These are phyloP conservation scores for Flexamia atlantica DNA, from an alignment of 2,888 invertebrate species.

Conservation along the genomic window DNA sequence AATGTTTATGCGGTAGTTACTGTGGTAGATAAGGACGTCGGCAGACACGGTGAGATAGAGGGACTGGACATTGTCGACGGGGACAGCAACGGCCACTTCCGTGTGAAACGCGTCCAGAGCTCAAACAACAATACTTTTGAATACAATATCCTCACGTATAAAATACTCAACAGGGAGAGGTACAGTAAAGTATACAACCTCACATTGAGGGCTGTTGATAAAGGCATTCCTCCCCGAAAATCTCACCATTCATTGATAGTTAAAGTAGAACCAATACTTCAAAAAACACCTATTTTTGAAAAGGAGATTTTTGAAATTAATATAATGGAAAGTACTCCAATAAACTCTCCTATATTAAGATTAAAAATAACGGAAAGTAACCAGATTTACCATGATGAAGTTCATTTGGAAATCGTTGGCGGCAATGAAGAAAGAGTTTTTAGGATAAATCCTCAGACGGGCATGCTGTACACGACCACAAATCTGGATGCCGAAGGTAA, in stretches of 20 bases:
- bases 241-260: slow-evolving; percentile 8
- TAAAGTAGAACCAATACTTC: neutral
- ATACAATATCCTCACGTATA: slow-evolving; percentile 42
- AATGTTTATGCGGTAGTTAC: slow-evolving; percentile 43
- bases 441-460: slow-evolving; percentile 50
- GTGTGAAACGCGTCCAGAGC: slow-evolving; percentile 76
- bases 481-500: slow-evolving; percentile 51
- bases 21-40: slow-evolving; percentile 68
- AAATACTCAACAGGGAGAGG: slow-evolving; percentile 45
- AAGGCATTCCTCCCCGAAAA: slow-evolving; percentile 38
- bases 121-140: slow-evolving; percentile 74
- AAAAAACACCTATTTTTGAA: slow-evolving; percentile 48
- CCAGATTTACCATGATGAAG: neutral
- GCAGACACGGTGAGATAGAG: slow-evolving; percentile 45
- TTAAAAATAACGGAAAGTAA: slow-evolving; percentile 35
- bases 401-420: slow-evolving; percentile 58
- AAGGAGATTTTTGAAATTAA: slow-evolving; percentile 55
- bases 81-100: slow-evolving; percentile 41
- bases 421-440: slow-evolving; percentile 45
- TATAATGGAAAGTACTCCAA: slow-evolving; percentile 44
- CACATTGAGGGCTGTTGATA: slow-evolving; percentile 48
- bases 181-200: slow-evolving; percentile 44
- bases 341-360: slow-evolving; percentile 51
- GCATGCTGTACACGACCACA: slow-evolving; percentile 53
- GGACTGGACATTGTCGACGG: slow-evolving; percentile 49